Base-by-base conservation (phyloP, 1,140 invertebrate genomes). In the Diorhabda elongata region DNA sequence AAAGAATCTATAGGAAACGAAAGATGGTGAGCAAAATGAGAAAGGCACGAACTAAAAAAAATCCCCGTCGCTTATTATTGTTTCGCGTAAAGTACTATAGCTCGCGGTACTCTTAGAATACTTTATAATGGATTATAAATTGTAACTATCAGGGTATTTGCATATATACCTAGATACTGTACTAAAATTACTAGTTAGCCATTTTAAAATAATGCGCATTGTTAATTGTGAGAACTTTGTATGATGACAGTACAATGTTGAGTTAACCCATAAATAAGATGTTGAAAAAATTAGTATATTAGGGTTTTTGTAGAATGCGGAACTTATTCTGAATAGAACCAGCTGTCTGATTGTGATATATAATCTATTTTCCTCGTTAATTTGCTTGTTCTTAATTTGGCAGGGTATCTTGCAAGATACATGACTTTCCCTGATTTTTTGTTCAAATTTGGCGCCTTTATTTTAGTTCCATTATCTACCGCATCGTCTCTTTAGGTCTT, bases 51-150 rank as follows among this genome's bases (percentile, higher is more conserved):
- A 56, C 58, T 11, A 4, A 58, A 58, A 65, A 65, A 65, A 57
- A 58, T 58, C 52, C 11, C 26, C 47, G 42, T 41, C 52, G 64
- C 64, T 65, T 65, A 65, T 65, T 65, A 65, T 65, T 58, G 47
- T 65, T 58, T 44, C 26, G 42, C 47, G 56, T 58, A 65, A 65
- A 65, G 64, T 58, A 56, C 42, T 52, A 52, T 65, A 65, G 26
- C 64, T 65, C 47, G 45, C 26, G 47, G 64, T 9, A 47, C 43
- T 58, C 56, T 65, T 58, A 58, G 64, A 65, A 52, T 58, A 45
- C 11, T 65, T 65, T 57, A 65, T 65, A 65, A 65, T 65, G 64
- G 47, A 65, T 65, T 65, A 65, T 65, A 65, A 65, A 65, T 65
- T 65, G 64, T 65, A 65, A 42, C 64, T 62, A 65, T 65, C 64